These are phyloP conservation scores for Myotis davidii DNA, from an alignment of 2,113 vertebrate species.

Conservation along the genomic window DNA sequence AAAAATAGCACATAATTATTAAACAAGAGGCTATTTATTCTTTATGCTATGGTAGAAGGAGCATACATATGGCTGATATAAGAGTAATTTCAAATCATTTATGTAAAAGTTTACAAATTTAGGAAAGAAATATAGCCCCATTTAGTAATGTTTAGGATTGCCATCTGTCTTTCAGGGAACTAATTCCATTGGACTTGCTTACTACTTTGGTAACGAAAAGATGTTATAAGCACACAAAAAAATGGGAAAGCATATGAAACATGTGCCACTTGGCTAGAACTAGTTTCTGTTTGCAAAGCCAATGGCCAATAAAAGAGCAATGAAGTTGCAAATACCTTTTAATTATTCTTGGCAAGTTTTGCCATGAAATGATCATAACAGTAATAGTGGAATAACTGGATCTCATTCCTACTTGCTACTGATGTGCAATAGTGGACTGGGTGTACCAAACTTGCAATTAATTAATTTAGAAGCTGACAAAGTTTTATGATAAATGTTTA, in stretches of 20 bases:
- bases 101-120: conserved; percentile 31
- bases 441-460: background rate
- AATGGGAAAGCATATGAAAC: background rate
- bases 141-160: background rate
- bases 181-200: background rate
- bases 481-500: background rate
- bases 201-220: conserved; percentile 1
- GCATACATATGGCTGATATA: background rate
- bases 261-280: background rate
- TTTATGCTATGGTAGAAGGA: background rate
- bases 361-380: background rate
- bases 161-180: conserved; percentile 35
- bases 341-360: conserved; percentile 53
- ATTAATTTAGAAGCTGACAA: background rate
- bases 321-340: conserved; percentile 52
- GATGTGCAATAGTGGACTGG: background rate
- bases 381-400: background rate
- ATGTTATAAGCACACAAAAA: background rate
- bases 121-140: background rate
- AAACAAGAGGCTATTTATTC: background rate
- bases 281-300: conserved; percentile 34
- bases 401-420: background rate
- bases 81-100: background rate
- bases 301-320: conserved; percentile 37
- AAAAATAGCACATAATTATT: background rate